Conservation (phyloP, 1,140 invertebrate genomes). For the Drosophila repletoides region DNA sequence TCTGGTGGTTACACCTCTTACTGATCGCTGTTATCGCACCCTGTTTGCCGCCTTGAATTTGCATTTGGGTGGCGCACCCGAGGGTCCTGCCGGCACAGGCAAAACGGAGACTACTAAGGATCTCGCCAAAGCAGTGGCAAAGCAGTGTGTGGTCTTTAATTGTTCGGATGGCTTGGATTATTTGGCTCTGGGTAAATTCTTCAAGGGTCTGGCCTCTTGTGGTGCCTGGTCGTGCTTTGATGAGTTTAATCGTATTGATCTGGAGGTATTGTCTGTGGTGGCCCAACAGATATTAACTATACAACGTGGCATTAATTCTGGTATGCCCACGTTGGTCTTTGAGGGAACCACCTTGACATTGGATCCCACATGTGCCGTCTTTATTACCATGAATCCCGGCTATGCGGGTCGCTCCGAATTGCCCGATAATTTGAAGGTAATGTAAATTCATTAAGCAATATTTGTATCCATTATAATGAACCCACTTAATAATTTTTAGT, state of each 20-base stretch:
- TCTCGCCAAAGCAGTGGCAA: slow-evolving; percentile 97
- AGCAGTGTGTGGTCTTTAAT: slow-evolving; percentile 98
- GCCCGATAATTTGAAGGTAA: slow-evolving; percentile 96
- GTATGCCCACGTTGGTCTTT: slow-evolving; percentile 89
- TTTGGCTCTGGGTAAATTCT: slow-evolving; percentile 96
- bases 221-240: slow-evolving; percentile 99
- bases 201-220: slow-evolving; percentile 97
- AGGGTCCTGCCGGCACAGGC: slow-evolving; percentile 97
- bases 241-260: slow-evolving; percentile 94
- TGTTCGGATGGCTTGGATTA: slow-evolving; percentile 97
- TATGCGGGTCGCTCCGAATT: slow-evolving; percentile 95
- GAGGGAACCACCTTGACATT: slow-evolving; percentile 94
- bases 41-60: slow-evolving; percentile 95
- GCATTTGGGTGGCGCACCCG: slow-evolving; percentile 93
- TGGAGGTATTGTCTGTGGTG: slow-evolving; percentile 95
- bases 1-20: slow-evolving; percentile 95
- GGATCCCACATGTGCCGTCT: slow-evolving; percentile 96
- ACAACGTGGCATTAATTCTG: slow-evolving; percentile 90
- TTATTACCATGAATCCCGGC: slow-evolving; percentile 98
- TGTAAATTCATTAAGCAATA: too few species aligned
- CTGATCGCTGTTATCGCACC: slow-evolving; percentile 96
- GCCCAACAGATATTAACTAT: slow-evolving; percentile 94
- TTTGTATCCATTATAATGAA: too few species aligned
- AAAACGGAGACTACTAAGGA: slow-evolving; percentile 99
- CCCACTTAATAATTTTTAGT: too few species aligned